Evolutionary conservation across 2,888 invertebrate genomes (phyloP), one percentile per base, ranked within the genome.

Genomic region (Hanleya hanleyi): DNA sequence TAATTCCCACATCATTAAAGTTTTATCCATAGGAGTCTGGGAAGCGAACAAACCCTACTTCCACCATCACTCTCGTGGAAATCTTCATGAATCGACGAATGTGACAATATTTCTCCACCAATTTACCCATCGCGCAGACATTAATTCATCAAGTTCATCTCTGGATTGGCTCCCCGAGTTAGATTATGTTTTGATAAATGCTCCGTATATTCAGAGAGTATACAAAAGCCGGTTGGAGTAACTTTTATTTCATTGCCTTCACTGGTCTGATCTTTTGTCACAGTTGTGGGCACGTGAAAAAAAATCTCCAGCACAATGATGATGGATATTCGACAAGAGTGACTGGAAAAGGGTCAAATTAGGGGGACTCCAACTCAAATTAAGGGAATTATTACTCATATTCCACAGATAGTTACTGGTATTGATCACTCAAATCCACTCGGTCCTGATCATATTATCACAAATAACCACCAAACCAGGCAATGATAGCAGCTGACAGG

Each of bases 1-100:
- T 29, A 57, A 57, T 57, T 57, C 29, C 15, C 57, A 57, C 57
- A 22, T 57, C 32, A 57, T 57, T 15, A 57, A 57, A 57, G 29
- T 57, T 57, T 57, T 29, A 57, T 57, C 57, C 29, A n/a, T n/a
- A n/a, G n/a, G n/a, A n/a, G n/a, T n/a, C n/a, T n/a, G n/a, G n/a
- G n/a, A n/a, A n/a, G n/a, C n/a, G n/a, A n/a, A n/a, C n/a, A n/a
- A n/a, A n/a, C n/a, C n/a, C n/a, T n/a, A n/a, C n/a, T n/a, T 47
- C 47, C 22, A 22, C 47, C 22, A 22, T 18, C 18, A 22, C 47
- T 22, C 47, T 47, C n/a, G 3, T 47, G 18, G 47, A 47, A 47
- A 47, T 47, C n/a, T 47, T 47, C 47, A 47, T 47, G 47, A 47
- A 47, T n/a, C 47, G n/a, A 47, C 47, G n/a, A 47, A 18, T n/a